Base-by-base conservation (phyloP, 2,113 vertebrate species). In the Pygoscelis antarcticus region DNA sequence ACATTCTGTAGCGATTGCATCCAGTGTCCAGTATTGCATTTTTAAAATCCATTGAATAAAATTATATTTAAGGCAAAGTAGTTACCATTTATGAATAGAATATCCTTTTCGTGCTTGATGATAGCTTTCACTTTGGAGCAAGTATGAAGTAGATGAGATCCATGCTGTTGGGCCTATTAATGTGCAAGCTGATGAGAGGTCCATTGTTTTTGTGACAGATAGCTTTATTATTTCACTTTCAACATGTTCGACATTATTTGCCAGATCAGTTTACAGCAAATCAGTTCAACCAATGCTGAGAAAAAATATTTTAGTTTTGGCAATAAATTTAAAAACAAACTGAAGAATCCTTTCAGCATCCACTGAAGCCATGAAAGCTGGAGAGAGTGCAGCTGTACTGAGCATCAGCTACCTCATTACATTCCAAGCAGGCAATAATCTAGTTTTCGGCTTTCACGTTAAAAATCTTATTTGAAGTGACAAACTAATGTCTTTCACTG, bases 191-290 rank as follows among this genome's bases (percentile, higher is more conserved):
- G 83, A 62, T 54, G 62, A 83, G 54, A 82, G 34, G 57, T 25
- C 15, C 20, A 9, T 69, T 76, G 72, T 55, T 91, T 75, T 83
- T 61, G 11, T 70, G 69, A 57, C 90, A 94, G 86, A 80, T 32
- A 93, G 90, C 55, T 81, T 95, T 80, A 82, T 69, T 90, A 80
- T 96, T 92, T 85, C 49, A 36, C 49, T 97, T 95, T 85, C 47
- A 54, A 69, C 76, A 66, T 76, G 64, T 75, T 95, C 69, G 75
- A 83, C 23, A 11, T 88, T 86, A 89, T 98, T 97, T 90, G n/a
- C 62, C 80, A 83, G 88, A 57, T 55, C 34, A 62, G 55, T 72
- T 96, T 85, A 75, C 66, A 84, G 90, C 93, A 98, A 97, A 95
- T 54, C 80, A 71, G 46, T 68, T 96, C 81, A 91, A 95, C 82